Evolutionary conservation across 2,888 invertebrate genomes (phyloP).

Genomic region (Iselma pallidipennis): DNA sequence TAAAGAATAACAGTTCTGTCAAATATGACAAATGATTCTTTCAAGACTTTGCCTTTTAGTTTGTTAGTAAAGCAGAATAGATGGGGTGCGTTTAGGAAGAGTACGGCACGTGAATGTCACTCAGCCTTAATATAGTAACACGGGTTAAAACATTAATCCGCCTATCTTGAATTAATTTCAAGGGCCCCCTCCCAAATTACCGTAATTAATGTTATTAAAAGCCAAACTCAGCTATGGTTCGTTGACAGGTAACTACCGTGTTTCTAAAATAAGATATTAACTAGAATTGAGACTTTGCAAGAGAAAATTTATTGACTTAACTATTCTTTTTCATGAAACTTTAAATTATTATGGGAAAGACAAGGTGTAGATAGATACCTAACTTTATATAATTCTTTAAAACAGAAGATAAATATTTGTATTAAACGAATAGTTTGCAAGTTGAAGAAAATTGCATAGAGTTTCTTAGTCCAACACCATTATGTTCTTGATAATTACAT

Average conservation of each 20-base stretch:
- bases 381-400: too few species aligned
- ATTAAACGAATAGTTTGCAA: background rate
- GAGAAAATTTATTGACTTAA: too few species aligned
- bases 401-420: too few species aligned
- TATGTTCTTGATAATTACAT: background rate
- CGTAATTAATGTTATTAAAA: constrained; percentile 8
- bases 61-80: too few species aligned
- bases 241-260: background rate
- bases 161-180: constrained; percentile 6
- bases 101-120: background rate
- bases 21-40: background rate
- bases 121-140: constrained; percentile 1
- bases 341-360: too few species aligned
- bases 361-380: too few species aligned
- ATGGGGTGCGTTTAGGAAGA: too few species aligned
- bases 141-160: constrained; percentile 3
- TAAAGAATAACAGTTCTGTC: background rate
- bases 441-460: background rate
- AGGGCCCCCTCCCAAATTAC: background rate
- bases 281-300: background rate
- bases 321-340: too few species aligned
- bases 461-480: background rate
- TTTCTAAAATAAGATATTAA: background rate
- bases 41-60: background rate
- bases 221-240: constrained; percentile 1